Evolutionary conservation across 2,888 invertebrate genomes (phyloP).

Genomic region (Melolontha melolontha): DNA sequence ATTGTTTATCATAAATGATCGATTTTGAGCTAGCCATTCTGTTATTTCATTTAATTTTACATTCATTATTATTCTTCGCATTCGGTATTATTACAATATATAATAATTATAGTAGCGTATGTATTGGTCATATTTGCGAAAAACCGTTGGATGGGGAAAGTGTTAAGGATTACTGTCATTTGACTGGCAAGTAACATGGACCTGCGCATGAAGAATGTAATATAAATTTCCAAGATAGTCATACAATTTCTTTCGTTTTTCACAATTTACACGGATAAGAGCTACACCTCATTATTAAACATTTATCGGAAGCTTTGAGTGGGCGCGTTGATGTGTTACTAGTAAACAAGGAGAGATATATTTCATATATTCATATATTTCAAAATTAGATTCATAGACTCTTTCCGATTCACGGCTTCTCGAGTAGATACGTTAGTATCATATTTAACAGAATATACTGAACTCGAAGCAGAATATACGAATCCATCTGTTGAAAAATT

Average conservation of each 20-base stretch:
- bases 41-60: no score
- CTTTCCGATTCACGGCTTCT: constrained; percentile 50
- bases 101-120: not conserved
- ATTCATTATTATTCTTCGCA: no score
- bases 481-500: not conserved
- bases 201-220: constrained; percentile 50
- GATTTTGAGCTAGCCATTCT: no score
- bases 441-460: no score
- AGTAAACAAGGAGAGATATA: constrained; percentile 51
- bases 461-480: constrained; percentile 46
- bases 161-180: constrained; percentile 53
- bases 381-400: constrained; percentile 49
- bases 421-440: constrained; percentile 51
- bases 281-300: constrained; percentile 42
- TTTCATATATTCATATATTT: constrained; percentile 50
- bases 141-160: constrained; percentile 25
- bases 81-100: no score
- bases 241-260: constrained; percentile 52
- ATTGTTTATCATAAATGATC: no score
- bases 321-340: constrained; percentile 27
- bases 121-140: constrained; percentile 40
- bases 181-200: constrained; percentile 50
- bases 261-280: constrained; percentile 41
- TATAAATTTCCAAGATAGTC: constrained; percentile 47
- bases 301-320: constrained; percentile 1